A percentile compares a stretch with the other conserved stretches of the same genome.
phyloP scores from a whole-genome alignment of 1,140 invertebrate genomes.

The Chionoecetes opilio region DNA sequence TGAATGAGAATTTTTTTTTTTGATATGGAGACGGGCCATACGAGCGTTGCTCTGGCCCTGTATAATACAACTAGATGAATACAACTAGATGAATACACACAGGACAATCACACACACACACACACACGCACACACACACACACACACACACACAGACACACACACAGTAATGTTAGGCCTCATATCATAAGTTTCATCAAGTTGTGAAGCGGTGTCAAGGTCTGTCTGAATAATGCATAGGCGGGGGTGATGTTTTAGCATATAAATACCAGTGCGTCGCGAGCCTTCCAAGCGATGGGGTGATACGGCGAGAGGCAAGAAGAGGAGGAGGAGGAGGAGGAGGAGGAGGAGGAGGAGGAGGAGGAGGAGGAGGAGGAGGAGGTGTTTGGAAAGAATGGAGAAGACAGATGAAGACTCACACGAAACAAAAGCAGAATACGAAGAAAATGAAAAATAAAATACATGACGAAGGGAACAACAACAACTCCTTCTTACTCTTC shows the following conservation, averaged over 20 bases:
- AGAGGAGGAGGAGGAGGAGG: not conserved
- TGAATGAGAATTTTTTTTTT: too few relatives aligned
- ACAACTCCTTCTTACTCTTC: too few relatives aligned
- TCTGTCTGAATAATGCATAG: constrained; percentile 4
- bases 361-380: not conserved
- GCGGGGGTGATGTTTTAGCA: not conserved
- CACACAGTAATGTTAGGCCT: constrained; percentile 12
- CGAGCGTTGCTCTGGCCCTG: too few relatives aligned
- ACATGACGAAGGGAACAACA: too few relatives aligned
- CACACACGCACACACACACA: not conserved
- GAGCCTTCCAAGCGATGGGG: not conserved
- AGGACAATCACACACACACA: not conserved
- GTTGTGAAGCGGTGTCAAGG: not conserved
- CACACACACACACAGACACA: constrained; percentile 18
- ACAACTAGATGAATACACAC: too few relatives aligned
- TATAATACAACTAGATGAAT: too few relatives aligned
- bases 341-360: not conserved
- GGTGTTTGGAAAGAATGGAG: too few relatives aligned
- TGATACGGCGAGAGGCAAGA: too few relatives aligned
- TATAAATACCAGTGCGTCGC: constrained; percentile 19
- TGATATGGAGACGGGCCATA: too few relatives aligned
- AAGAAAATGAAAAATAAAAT: too few relatives aligned
- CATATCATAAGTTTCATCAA: constrained; percentile 28
- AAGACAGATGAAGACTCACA: too few relatives aligned
- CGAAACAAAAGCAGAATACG: too few relatives aligned